Evolutionary conservation across 2,888 invertebrate species (phyloP).

Genomic region (Myathropa florea): DNA sequence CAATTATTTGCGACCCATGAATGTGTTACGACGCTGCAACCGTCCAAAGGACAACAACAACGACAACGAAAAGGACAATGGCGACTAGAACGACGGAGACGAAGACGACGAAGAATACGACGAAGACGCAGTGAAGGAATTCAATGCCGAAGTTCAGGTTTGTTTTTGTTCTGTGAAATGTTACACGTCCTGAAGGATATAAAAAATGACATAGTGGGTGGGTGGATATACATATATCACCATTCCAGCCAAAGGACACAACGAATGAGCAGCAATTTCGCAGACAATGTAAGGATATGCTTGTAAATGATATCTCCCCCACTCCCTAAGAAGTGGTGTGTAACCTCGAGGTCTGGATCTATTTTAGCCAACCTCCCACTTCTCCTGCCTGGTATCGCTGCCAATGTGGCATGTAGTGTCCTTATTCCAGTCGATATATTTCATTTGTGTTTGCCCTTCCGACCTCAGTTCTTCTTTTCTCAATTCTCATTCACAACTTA

Average conservation of each 20-base stretch:
- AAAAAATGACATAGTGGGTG: slow-evolving; percentile 44
- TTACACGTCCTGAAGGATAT: slow-evolving; percentile 54
- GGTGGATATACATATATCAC: slow-evolving; percentile 32
- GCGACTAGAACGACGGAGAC: not conserved
- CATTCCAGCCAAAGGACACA: slow-evolving; percentile 26
- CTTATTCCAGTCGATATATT: slow-evolving; percentile 70
- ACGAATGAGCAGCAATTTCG: slow-evolving; percentile 58
- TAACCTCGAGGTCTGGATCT: slow-evolving; percentile 50
- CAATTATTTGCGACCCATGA: slow-evolving; percentile 64
- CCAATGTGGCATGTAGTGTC: slow-evolving; percentile 63
- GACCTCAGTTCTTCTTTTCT: not conserved
- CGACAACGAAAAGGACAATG: not conserved
- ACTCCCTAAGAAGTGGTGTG: slow-evolving; percentile 35
- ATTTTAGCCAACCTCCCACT: not conserved
- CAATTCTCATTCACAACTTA: not conserved
- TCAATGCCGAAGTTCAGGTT: slow-evolving; percentile 43
- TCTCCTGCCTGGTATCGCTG: no score
- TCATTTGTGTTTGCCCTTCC: slow-evolving; percentile 54
- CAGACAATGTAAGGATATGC: slow-evolving; percentile 64
- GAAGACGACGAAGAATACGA: not conserved
- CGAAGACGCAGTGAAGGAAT: not conserved
- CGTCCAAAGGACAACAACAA: not conserved
- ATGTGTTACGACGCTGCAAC: slow-evolving; percentile 34
- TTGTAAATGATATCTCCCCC: slow-evolving; percentile 60
- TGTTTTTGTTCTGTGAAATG: slow-evolving; percentile 46